A percentile compares a stretch with the other conserved stretches of the same genome.
These are phyloP conservation scores for Callipepla squamata DNA, from an alignment of 2,113 vertebrate species.

Conservation along the genomic window DNA sequence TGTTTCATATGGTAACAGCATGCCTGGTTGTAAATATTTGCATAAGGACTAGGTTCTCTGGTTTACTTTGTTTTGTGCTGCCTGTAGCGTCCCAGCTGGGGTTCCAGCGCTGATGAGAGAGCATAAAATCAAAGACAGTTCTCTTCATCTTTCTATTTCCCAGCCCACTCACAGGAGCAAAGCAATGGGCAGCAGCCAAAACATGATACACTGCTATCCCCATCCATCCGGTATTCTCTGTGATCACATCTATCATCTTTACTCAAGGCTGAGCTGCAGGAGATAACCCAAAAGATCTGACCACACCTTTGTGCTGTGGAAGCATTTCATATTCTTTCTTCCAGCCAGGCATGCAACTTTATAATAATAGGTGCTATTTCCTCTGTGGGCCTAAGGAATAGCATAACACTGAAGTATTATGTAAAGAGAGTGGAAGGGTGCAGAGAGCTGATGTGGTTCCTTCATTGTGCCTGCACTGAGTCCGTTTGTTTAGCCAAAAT, in stretches of 20 bases:
- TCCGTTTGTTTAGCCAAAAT: neutral
- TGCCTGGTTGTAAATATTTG: constrained; percentile 9
- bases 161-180: neutral
- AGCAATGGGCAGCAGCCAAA: neutral
- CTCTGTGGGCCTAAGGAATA: neutral
- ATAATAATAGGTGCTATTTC: neutral
- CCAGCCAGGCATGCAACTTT: neutral
- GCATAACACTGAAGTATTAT: neutral
- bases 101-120: neutral
- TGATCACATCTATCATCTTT: constrained; percentile 13
- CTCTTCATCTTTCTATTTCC: neutral
- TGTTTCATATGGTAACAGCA: neutral
- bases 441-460: neutral
- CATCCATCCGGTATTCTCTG: neutral
- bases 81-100: constrained; percentile 14
- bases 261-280: neutral
- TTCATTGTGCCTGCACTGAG: neutral
- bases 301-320: neutral
- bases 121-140: constrained; percentile 16
- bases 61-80: neutral
- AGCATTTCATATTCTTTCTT: neutral
- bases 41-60: neutral
- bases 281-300: constrained; percentile 10
- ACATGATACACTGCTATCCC: neutral
- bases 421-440: neutral